phyloP scores from a whole-genome alignment of 2,797 vertebrate species.

The Masticophis lateralis region DNA sequence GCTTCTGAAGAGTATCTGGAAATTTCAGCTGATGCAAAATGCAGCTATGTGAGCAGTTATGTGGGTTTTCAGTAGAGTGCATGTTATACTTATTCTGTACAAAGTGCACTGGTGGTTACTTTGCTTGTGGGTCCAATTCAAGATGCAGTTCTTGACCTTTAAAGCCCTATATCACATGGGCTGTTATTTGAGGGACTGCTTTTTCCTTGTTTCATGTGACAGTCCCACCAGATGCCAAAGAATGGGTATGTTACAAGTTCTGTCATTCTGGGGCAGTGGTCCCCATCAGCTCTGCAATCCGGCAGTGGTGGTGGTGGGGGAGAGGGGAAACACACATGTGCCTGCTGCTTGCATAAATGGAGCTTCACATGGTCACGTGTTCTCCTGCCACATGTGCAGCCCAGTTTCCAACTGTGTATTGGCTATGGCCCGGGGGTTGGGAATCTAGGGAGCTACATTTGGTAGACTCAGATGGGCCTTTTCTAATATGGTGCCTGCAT shows the following conservation, averaged over 20 bases:
- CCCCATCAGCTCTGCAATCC: background rate
- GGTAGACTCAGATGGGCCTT: background rate
- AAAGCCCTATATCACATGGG: background rate
- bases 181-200: background rate
- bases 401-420: no score
- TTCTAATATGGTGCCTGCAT: background rate
- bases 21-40: background rate
- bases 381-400: no score
- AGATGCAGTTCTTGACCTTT: background rate
- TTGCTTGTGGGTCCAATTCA: background rate
- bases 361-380: background rate
- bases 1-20: background rate
- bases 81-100: background rate
- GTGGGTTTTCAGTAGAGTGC: background rate
- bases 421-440: no score
- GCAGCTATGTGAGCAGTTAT: background rate
- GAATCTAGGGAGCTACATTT: background rate
- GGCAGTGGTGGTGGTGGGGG: rapidly evolving
- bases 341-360: background rate
- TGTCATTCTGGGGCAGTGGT: background rate
- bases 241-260: background rate
- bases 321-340: background rate
- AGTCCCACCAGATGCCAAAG: background rate
- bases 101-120: background rate
- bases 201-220: background rate